Conservation (phyloP, 2,888 invertebrate species). For the Hartigia nigra region DNA sequence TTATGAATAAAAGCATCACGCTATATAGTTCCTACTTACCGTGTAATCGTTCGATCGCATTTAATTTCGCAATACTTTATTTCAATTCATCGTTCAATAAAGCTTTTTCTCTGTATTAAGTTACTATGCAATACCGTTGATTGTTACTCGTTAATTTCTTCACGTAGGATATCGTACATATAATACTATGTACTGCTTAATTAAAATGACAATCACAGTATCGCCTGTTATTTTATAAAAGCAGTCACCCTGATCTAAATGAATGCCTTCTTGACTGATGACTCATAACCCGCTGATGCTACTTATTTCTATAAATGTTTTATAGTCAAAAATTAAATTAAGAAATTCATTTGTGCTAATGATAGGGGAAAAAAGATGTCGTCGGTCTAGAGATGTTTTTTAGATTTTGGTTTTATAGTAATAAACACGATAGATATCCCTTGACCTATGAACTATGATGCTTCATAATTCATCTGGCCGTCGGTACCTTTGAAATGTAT, state of each 20-base stretch:
- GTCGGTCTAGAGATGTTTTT: not conserved
- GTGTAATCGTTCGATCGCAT: slow-evolving; percentile 17
- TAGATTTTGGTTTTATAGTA: not conserved
- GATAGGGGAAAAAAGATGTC: not conserved
- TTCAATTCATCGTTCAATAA: not conserved
- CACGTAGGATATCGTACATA: slow-evolving; percentile 9
- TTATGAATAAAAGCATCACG: slow-evolving; percentile 13
- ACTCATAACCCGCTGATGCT: not conserved
- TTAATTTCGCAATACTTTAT: slow-evolving; percentile 21
- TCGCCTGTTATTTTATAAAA: slow-evolving; percentile 6
- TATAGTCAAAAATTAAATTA: not conserved
- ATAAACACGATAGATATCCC: not conserved
- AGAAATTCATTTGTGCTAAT: not conserved
- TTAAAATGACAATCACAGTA: slow-evolving; percentile 36
- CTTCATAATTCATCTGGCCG: slow-evolving; percentile 1
- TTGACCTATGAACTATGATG: slow-evolving; percentile 4
- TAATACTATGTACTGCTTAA: slow-evolving; percentile 15
- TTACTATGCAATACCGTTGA: not conserved
- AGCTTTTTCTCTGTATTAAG: not conserved
- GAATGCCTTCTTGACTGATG: not conserved
- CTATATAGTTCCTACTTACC: slow-evolving; percentile 9
- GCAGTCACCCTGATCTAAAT: not conserved
- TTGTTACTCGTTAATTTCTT: slow-evolving; percentile 12
- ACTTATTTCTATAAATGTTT: not conserved
- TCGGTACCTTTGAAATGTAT: slow-evolving; percentile 4